These are phyloP conservation scores for Oreochromis tanganicae DNA, from an alignment of 2,113 vertebrate species.

Conservation along the genomic window DNA sequence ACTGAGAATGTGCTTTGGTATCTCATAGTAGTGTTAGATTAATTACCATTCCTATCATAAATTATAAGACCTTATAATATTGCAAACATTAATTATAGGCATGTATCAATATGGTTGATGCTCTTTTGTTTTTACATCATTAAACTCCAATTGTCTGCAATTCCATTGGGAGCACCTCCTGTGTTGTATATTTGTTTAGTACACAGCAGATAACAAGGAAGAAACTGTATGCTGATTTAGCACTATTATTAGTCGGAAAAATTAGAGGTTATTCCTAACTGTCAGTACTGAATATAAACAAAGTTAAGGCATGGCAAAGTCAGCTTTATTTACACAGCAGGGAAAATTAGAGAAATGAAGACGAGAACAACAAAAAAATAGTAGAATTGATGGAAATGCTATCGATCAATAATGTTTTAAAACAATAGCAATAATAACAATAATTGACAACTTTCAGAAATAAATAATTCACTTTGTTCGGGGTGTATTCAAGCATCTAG, in stretches of 20 bases:
- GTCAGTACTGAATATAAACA: neutral
- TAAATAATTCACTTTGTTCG: neutral
- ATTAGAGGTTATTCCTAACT: neutral
- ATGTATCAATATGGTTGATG: neutral
- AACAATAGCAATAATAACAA: neutral
- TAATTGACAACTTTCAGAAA: neutral
- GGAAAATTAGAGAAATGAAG: neutral
- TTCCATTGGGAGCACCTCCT: neutral
- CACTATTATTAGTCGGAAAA: neutral
- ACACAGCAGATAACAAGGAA: neutral
- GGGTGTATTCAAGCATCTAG: neutral
- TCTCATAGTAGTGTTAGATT: neutral
- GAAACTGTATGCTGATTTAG: neutral
- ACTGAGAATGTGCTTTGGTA: neutral
- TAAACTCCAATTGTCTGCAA: neutral
- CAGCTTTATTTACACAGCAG: neutral
- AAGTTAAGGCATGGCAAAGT: neutral
- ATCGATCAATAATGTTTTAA: neutral
- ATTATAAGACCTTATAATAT: neutral
- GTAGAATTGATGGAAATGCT: neutral
- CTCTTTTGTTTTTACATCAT: neutral
- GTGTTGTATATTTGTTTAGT: neutral
- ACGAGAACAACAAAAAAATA: neutral
- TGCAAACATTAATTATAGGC: neutral
- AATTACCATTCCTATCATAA: neutral